phyloP scores from a whole-genome alignment of 2,888 invertebrate species.

The Carcina quercana region DNA sequence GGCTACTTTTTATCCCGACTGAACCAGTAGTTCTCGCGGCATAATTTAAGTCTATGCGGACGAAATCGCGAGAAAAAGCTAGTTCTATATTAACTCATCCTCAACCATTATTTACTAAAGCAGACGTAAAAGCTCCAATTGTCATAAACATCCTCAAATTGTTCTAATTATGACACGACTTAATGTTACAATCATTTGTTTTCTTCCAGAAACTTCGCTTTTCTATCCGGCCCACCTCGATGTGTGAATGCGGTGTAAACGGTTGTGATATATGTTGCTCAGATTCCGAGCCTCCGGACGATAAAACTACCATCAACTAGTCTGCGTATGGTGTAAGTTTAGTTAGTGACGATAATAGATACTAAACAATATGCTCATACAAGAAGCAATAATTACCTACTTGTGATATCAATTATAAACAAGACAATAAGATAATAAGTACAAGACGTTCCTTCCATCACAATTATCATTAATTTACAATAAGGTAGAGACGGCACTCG shows the following conservation, averaged over 20 bases:
- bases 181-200: slow-evolving; percentile 4
- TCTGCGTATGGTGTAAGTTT: slow-evolving; percentile 19
- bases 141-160: no score
- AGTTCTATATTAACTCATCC: no score
- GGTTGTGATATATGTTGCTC: slow-evolving; percentile 80
- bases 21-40: no score
- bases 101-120: no score
- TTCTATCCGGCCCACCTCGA: slow-evolving; percentile 81
- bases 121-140: no score
- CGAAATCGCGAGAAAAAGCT: no score
- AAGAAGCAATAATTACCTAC: background rate
- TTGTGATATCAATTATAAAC: slow-evolving; percentile 47
- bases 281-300: slow-evolving; percentile 58
- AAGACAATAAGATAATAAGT: slow-evolving; percentile 41
- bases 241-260: slow-evolving; percentile 85
- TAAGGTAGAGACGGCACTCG: slow-evolving; percentile 39
- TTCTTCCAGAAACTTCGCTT: slow-evolving; percentile 82
- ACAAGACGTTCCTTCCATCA: slow-evolving; percentile 39
- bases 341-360: background rate
- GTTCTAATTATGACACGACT: no score
- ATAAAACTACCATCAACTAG: slow-evolving; percentile 60
- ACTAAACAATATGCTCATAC: background rate
- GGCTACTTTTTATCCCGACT: no score
- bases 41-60: no score
- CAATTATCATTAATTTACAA: slow-evolving; percentile 49